phyloP scores from a whole-genome alignment of 2,888 invertebrate species.

The Spicauda simplicius region DNA sequence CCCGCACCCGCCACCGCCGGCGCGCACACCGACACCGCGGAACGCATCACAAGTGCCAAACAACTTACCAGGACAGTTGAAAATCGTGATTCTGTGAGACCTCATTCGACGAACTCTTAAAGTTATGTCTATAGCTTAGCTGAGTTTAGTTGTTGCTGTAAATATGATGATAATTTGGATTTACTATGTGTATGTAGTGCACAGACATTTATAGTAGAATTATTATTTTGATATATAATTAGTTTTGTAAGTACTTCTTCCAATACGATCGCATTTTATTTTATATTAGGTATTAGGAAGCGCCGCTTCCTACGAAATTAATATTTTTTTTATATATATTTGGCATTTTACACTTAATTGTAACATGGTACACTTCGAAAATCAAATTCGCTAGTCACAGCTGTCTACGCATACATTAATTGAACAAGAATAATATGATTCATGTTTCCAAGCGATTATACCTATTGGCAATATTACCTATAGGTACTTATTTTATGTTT shows the following conservation, averaged over 20 bases:
- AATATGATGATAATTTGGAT: slow-evolving; percentile 7
- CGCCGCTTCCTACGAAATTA: neutral
- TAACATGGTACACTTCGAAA: neutral
- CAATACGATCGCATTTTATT: neutral
- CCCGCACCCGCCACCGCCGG: slow-evolving; percentile 45
- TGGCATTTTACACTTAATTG: too few relatives aligned
- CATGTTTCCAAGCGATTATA: too few relatives aligned
- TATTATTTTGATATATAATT: neutral
- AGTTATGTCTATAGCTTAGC: slow-evolving; percentile 22
- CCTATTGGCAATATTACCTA: too few relatives aligned
- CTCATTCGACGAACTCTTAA: slow-evolving; percentile 16
- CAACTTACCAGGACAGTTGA: slow-evolving; percentile 22
- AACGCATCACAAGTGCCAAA: slow-evolving; percentile 39
- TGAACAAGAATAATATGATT: neutral
- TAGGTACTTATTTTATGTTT: too few relatives aligned
- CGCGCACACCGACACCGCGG: slow-evolving; percentile 42
- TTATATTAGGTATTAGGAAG: neutral
- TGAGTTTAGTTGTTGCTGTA: slow-evolving; percentile 13
- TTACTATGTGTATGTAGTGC: neutral
- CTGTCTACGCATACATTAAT: neutral
- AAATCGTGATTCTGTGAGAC: slow-evolving; percentile 10
- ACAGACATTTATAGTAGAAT: neutral
- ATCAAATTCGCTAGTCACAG: neutral
- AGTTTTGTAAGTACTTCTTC: neutral
- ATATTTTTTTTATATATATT: too few relatives aligned